phyloP scores from a whole-genome alignment of 2,113 vertebrate genomes.

The Psilopogon haemacephalus region DNA sequence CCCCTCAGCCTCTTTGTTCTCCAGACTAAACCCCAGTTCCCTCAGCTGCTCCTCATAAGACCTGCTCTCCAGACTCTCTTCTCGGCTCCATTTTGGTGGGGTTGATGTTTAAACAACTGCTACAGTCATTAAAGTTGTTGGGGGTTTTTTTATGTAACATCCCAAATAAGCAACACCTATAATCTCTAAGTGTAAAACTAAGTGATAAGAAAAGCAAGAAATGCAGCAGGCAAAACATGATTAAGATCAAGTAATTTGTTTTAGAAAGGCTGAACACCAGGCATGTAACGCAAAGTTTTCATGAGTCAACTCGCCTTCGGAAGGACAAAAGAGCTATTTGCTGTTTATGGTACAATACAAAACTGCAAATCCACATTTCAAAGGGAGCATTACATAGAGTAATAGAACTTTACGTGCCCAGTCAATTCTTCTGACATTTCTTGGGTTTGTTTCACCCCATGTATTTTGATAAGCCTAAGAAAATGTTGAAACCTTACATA shows the following conservation, averaged over 20 bases:
- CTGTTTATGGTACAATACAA: not conserved
- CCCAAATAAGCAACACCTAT: not conserved
- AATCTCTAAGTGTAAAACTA: not conserved
- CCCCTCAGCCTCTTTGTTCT: too few species aligned
- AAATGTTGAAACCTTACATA: not conserved
- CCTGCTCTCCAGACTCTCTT: too few species aligned
- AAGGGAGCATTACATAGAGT: not conserved
- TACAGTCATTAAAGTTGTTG: not conserved
- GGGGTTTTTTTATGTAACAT: not conserved
- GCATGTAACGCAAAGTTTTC: not conserved
- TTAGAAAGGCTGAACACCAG: not conserved
- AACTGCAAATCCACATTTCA: not conserved
- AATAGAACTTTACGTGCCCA: not conserved
- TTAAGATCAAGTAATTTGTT: not conserved
- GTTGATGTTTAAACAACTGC: not conserved
- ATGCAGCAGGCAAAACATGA: not conserved
- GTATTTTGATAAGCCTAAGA: not conserved
- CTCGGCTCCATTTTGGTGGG: not conserved
- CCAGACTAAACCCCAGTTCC: too few species aligned
- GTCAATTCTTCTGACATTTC: not conserved
- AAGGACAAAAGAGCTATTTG: not conserved
- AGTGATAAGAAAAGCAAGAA: conserved; percentile 6
- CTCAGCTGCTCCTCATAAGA: too few species aligned
- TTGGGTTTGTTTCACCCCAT: not conserved
- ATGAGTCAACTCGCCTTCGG: not conserved